These are phyloP conservation scores for Elaphurus davidianus DNA, from an alignment of 2,113 vertebrate genomes.

Conservation along the genomic window DNA sequence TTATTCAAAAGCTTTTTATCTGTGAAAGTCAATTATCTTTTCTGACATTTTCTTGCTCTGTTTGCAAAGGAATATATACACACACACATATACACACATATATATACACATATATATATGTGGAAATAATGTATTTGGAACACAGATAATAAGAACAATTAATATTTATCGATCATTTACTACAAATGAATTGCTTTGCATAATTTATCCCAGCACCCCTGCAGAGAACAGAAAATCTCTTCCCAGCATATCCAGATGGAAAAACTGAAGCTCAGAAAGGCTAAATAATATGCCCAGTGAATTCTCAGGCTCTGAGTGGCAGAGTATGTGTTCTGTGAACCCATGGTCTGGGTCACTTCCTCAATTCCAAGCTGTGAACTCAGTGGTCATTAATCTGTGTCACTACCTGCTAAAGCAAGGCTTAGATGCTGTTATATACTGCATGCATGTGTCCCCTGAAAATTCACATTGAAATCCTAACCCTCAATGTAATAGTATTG, in stretches of 20 bases:
- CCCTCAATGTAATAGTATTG: too few relatives aligned
- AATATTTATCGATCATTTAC: background rate
- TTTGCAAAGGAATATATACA: background rate
- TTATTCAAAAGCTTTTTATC: slow-evolving; percentile 17
- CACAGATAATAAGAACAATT: slow-evolving; percentile 5
- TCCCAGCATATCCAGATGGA: background rate
- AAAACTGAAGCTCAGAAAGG: background rate
- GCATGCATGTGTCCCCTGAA: background rate
- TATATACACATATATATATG: background rate
- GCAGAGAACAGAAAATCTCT: background rate
- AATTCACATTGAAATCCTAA: background rate
- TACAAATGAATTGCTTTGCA: background rate
- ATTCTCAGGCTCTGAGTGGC: too few relatives aligned
- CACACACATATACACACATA: background rate
- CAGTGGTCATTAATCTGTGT: background rate
- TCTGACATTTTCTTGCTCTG: background rate
- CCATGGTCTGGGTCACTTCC: background rate
- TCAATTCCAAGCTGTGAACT: background rate
- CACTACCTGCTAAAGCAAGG: background rate
- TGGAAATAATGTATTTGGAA: background rate
- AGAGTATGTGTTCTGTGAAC: background rate
- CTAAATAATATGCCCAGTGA: background rate
- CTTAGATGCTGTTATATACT: too few relatives aligned
- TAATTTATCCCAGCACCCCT: background rate
- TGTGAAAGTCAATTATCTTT: background rate